These are phyloP conservation scores for Chaetorhynchus papuensis DNA, from an alignment of 2,113 vertebrate genomes.

Conservation along the genomic window DNA sequence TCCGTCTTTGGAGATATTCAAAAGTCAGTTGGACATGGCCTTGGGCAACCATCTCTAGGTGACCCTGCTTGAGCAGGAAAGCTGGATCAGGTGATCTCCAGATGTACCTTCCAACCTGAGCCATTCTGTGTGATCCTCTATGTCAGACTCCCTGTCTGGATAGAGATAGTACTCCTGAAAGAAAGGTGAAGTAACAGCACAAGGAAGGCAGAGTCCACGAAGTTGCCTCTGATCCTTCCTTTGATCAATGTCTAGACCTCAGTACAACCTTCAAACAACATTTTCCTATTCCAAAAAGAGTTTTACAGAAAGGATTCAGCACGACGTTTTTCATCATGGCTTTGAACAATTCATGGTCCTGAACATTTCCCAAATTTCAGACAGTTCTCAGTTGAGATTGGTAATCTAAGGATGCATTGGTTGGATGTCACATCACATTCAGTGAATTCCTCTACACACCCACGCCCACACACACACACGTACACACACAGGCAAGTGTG, in stretches of 20 bases:
- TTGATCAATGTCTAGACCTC: neutral
- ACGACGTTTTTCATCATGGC: neutral
- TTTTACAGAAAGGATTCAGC: neutral
- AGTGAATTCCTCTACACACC: neutral
- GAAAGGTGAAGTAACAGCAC: accelerated
- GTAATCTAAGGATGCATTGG: neutral
- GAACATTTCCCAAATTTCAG: neutral
- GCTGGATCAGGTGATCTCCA: neutral
- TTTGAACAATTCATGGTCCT: neutral
- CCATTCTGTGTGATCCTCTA: accelerated
- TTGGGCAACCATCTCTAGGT: neutral
- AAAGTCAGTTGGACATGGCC: neutral
- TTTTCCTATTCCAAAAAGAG: neutral
- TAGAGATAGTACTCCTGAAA: neutral
- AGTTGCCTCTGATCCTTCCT: neutral
- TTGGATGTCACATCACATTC: neutral
- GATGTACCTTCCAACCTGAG: neutral
- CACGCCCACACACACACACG: neutral
- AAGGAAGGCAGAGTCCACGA: neutral
- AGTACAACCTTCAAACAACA: neutral
- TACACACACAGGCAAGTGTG: neutral
- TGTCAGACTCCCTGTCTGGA: neutral
- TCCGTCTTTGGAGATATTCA: neutral
- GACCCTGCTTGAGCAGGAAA: neutral
- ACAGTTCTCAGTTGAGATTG: neutral